Evolutionary conservation across 2,797 vertebrate species (phyloP).

Genomic region (Pangasius krempfi): DNA sequence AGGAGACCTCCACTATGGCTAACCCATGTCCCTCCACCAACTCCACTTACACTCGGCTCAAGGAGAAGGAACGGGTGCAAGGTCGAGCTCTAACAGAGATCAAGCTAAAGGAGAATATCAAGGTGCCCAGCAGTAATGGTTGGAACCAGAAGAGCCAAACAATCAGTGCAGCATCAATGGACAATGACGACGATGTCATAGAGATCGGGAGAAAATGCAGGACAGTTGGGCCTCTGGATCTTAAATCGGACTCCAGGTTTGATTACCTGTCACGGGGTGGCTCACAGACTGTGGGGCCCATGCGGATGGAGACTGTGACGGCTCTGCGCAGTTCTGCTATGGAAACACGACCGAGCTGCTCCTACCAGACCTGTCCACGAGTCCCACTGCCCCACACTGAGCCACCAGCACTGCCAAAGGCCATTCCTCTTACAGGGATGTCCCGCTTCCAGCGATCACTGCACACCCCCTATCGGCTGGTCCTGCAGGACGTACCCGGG

Average conservation of each 20-base stretch:
- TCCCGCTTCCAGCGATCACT: constrained; percentile 90
- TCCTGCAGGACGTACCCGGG: constrained; percentile 89
- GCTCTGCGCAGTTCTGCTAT: constrained; percentile 74
- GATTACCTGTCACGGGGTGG: constrained; percentile 82
- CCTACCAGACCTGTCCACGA: constrained; percentile 73
- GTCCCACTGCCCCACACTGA: constrained; percentile 56
- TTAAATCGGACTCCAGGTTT: constrained; percentile 69
- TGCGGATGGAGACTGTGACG: constrained; percentile 78
- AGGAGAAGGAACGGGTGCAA: constrained; percentile 68
- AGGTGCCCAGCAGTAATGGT: constrained; percentile 72
- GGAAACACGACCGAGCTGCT: constrained; percentile 67
- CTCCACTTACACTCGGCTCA: constrained; percentile 51
- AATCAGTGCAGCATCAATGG: constrained; percentile 52
- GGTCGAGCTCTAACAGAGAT: constrained; percentile 56
- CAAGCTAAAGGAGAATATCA: constrained; percentile 75
- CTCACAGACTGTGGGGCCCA: constrained; percentile 67
- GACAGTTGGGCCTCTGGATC: constrained; percentile 60
- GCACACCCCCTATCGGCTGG: constrained; percentile 85
- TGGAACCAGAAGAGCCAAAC: constrained; percentile 70
- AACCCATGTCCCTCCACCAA: constrained; percentile 57
- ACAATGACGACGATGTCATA: constrained; percentile 63
- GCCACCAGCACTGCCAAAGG: constrained; percentile 56
- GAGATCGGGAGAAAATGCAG: constrained; percentile 56
- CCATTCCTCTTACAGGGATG: constrained; percentile 81
- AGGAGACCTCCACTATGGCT: constrained; percentile 49